Evolutionary conservation across 2,797 vertebrate genomes (phyloP), one percentile per base, ranked within the genome.

Genomic region (Tarsius wallacei): DNA sequence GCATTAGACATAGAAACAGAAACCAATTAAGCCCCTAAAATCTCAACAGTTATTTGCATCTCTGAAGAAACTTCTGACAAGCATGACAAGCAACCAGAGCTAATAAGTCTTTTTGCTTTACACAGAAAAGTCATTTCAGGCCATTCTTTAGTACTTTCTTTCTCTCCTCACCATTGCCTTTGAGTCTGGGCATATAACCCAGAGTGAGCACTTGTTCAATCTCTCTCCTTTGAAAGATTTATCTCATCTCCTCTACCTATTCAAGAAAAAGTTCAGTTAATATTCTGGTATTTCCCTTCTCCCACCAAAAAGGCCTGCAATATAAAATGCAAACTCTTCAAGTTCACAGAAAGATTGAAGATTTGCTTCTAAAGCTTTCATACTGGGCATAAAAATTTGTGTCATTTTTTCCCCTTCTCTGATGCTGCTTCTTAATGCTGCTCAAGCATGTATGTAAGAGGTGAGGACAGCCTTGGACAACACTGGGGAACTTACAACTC

Each of bases 1-100:
- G 70, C 70, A 74, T 88, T 95, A 96, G 95, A 97, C 96, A 94
- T 91, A 94, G 93, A 95, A 83, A 90, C 15, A 81, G 74, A 96
- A 88, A 26, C 88, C 95, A 97, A 96, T 95, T 94, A 97, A 83
- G 19, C 80, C 74, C 93, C 90, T 93, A 90, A 91, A 94, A 77
- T 89, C 86, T 97, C 91, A 96, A 91, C 91, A 76, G 59, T 82
- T 71, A 94, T 95, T 94, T 97, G 84, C 90, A 88, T 97, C 94
- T 96, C 92, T 80, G 90, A 95, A 88, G 92, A 94, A 95, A 92
- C 61, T 93, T 90, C 84, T 90, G 85, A 97, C 68, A 94, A 96
- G 90, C 61, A 49, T 80, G 90, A 85, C 95, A 94, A 94, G 94
- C 87, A 90, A 61, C 71, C 55, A 90, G 51, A 87, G 83, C n/a